Conservation (phyloP, 2,113 vertebrate genomes). For the Phoenicopterus ruber region DNA sequence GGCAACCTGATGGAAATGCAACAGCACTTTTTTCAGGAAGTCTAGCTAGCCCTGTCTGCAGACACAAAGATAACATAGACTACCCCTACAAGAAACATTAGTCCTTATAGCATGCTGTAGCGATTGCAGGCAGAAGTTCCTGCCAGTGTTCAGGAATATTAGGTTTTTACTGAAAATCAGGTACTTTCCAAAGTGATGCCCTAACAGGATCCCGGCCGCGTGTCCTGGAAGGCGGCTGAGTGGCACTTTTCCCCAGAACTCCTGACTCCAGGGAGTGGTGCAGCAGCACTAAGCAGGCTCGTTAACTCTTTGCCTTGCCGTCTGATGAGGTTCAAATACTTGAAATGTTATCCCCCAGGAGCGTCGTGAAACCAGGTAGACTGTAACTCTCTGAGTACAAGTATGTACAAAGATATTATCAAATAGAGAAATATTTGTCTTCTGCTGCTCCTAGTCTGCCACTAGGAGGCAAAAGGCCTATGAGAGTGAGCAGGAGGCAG, state of each 20-base stretch:
- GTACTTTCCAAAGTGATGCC: not conserved
- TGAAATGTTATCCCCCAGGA: not conserved
- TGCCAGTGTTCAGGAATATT: not conserved
- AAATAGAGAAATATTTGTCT: not conserved
- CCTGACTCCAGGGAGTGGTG: not conserved
- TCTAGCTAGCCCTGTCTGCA: not conserved
- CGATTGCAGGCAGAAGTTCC: not conserved
- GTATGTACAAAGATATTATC: not conserved
- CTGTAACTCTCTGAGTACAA: not conserved
- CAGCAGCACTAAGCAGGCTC: not conserved
- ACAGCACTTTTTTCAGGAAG: slow-evolving; percentile 27
- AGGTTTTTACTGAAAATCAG: not conserved
- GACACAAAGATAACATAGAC: not conserved
- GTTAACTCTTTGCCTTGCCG: not conserved
- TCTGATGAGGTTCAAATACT: not conserved
- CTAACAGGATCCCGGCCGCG: rapidly evolving
- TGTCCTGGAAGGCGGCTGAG: too few species aligned
- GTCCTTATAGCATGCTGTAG: rapidly evolving
- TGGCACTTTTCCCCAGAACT: not conserved
- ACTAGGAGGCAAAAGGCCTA: not conserved
- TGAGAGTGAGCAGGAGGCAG: not conserved
- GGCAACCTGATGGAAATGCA: not conserved
- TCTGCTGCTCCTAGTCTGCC: not conserved
- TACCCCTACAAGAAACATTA: not conserved
- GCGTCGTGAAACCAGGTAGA: not conserved